These are phyloP conservation scores for Apamea monoglypha DNA, from an alignment of 2,888 invertebrate species.

Conservation along the genomic window DNA sequence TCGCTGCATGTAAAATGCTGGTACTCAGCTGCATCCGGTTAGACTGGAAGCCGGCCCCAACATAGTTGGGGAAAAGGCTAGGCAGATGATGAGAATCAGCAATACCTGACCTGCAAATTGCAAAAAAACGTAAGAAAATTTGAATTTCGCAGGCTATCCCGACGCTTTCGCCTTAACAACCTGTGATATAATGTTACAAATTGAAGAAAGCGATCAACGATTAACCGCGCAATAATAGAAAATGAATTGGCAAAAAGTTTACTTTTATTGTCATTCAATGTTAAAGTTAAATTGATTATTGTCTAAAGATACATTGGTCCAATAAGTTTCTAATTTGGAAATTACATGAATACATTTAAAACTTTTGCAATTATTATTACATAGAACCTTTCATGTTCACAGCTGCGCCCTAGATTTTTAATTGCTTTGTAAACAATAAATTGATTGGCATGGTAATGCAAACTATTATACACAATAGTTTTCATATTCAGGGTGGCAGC, in stretches of 20 bases:
- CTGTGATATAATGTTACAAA: background rate
- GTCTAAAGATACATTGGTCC: background rate
- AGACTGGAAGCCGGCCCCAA: too few species aligned
- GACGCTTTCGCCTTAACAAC: too few species aligned
- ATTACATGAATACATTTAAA: slow-evolving; percentile 36
- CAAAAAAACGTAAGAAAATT: too few species aligned
- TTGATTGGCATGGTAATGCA: slow-evolving; percentile 30
- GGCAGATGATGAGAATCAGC: too few species aligned
- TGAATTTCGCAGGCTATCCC: too few species aligned
- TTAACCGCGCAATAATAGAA: background rate
- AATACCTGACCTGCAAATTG: too few species aligned
- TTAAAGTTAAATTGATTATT: background rate
- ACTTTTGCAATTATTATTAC: slow-evolving; percentile 35
- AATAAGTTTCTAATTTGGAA: slow-evolving; percentile 25
- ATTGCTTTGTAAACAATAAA: slow-evolving; percentile 44
- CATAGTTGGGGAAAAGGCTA: too few species aligned
- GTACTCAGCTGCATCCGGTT: too few species aligned
- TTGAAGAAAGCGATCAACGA: background rate
- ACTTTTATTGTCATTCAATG: background rate
- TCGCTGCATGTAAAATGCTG: too few species aligned
- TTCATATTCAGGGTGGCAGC: too few species aligned
- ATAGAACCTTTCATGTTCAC: slow-evolving; percentile 35
- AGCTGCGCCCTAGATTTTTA: slow-evolving; percentile 36
- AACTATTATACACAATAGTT: background rate
- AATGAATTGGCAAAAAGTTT: background rate